A percentile compares a stretch with the other conserved stretches of the same genome.
These are phyloP conservation scores for Paramisgurnus dabryanus DNA, from an alignment of 2,113 vertebrate genomes.

Conservation along the genomic window DNA sequence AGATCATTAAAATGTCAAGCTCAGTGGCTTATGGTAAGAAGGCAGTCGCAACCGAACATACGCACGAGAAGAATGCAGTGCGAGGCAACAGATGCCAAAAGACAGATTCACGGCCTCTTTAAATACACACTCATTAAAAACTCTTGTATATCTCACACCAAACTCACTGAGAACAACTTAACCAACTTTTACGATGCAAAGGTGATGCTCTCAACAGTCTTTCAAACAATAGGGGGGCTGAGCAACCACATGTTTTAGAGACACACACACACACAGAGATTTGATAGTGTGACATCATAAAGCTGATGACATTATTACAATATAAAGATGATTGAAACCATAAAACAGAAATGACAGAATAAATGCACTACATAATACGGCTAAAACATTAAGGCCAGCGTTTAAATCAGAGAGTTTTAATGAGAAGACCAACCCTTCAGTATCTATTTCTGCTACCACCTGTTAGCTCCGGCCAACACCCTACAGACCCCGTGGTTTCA, in stretches of 20 bases:
- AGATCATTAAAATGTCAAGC: conserved; percentile 19
- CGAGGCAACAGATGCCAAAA: not conserved
- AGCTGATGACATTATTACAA: not conserved
- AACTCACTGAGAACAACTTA: not conserved
- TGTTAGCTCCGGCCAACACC: conserved; percentile 41
- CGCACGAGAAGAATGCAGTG: not conserved
- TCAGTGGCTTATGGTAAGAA: not conserved
- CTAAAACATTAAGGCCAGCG: not conserved
- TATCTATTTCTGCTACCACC: conserved; percentile 39
- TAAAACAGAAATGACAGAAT: not conserved
- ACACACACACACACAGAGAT: not conserved
- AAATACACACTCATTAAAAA: conserved; percentile 21
- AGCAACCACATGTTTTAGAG: not conserved
- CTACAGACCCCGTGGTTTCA: conserved; percentile 30
- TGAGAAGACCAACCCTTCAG: conserved; percentile 9
- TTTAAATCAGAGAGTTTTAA: not conserved
- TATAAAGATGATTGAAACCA: not conserved
- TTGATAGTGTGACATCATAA: not conserved
- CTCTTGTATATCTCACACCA: not conserved
- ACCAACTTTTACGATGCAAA: not conserved
- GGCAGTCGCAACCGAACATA: not conserved
- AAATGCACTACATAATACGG: conserved; percentile 57
- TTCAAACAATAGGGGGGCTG: not conserved
- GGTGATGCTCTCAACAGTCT: not conserved
- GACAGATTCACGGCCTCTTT: conserved; percentile 9